Base-by-base conservation (phyloP, 2,888 invertebrate species). In the Podotricha telesiphe region DNA sequence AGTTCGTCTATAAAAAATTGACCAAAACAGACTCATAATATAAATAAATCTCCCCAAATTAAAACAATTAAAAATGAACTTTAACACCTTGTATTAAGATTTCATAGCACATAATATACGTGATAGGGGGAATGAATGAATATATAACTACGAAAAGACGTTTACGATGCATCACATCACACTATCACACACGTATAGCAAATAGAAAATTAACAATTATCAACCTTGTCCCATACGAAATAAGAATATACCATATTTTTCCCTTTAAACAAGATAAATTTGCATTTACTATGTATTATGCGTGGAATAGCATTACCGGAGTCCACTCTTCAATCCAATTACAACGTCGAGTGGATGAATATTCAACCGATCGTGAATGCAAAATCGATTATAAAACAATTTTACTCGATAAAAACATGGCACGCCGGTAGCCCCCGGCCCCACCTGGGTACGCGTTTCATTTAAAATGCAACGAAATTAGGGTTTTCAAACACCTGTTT, bases 281-380 rank as follows among this genome's bases (percentile, higher is more conserved):
- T 74, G 77, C 68, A 75, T 74, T 71, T 50, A 64, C 69, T 73
- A 78, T 73, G 75, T 76, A 77, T 77, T 77, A 71, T 74, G 76
- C 78, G 76, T 78, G 77, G 76, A 72, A 79, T 78, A 77, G 79
- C 78, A 77, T 80, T 80, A 79, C 74, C 72, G 71, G 70, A 68
- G 81, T 80, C 84, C 81, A 82, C 80, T 84, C 82, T 82, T 79
- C 80, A 80, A 80, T 86, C 85, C 86, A 88, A 88, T 89, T 88
- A 88, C 83, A 78, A 80, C 80, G 76, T 82, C 81, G 84, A 87
- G 84, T 82, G 82, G 81, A 85, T 87, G 87, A 88, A 88, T 88
- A 88, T 88, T 87, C 86, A 85, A 80, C 82, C 80, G 80, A 83
- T 82, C 83, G 84, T 78, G 83, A 82, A 84, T 81, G 80, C 83